These are phyloP conservation scores for Bombus breviceps DNA, from an alignment of 1,140 invertebrate species.

Conservation along the genomic window DNA sequence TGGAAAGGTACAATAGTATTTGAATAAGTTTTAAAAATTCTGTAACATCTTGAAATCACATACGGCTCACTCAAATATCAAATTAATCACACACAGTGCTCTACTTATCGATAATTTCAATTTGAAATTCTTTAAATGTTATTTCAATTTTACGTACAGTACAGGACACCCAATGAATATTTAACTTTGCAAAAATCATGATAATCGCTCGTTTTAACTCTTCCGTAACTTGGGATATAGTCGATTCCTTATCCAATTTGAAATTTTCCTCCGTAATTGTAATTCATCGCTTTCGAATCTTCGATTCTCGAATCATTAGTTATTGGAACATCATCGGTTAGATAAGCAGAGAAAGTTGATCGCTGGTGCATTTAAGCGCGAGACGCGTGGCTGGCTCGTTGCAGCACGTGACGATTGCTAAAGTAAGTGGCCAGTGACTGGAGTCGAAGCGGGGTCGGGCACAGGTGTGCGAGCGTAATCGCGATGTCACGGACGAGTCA, in stretches of 20 bases:
- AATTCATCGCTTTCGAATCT: neutral
- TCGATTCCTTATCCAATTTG: neutral
- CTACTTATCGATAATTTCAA: too few relatives aligned
- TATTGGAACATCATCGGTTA: neutral
- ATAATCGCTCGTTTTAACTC: neutral
- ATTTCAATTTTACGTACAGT: too few relatives aligned
- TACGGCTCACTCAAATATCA: neutral
- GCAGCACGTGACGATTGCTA: slow-evolving; percentile 77
- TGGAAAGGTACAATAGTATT: too few relatives aligned
- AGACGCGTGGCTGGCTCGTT: slow-evolving; percentile 74
- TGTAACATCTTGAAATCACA: neutral
- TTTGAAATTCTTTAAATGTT: too few relatives aligned
- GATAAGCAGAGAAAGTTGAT: slow-evolving; percentile 1
- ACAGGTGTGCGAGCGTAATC: slow-evolving; percentile 81
- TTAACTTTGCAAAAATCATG: too few relatives aligned
- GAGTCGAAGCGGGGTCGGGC: slow-evolving; percentile 61
- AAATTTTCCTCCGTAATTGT: neutral
- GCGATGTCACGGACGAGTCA: slow-evolving; percentile 80
- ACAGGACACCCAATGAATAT: too few relatives aligned
- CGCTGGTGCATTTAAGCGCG: neutral
- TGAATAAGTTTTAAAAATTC: neutral
- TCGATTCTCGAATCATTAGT: neutral
- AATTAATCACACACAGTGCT: neutral
- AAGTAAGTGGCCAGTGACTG: slow-evolving; percentile 73
- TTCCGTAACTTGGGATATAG: too few relatives aligned